Percentiles rank a stretch among this genome's conserved stretches.
Conservation (phyloP, 2,797 vertebrate species). For the Alosa sapidissima region DNA sequence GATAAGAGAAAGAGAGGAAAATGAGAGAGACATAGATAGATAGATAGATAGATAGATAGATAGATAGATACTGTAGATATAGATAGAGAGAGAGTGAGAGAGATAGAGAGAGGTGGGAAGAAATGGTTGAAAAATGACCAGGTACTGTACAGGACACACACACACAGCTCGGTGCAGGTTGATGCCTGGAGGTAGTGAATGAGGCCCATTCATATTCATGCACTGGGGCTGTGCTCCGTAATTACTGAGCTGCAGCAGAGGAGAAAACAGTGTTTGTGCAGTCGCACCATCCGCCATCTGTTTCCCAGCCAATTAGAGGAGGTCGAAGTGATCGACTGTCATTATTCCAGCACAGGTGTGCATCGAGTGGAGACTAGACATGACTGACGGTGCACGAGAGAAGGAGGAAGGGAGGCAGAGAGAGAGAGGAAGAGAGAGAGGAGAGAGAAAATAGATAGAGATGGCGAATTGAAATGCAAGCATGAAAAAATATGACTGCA, state of each 20-base stretch:
- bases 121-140: not conserved
- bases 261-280: constrained; percentile 25
- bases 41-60: not conserved
- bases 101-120: not conserved
- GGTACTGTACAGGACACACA: not conserved
- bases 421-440: not conserved
- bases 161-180: not conserved
- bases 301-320: constrained; percentile 41
- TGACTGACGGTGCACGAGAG: not conserved
- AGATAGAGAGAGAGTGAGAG: not conserved
- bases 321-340: constrained; percentile 15
- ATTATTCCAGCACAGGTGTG: constrained; percentile 32
- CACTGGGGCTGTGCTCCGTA: not conserved
- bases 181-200: not conserved
- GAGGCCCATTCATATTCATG: constrained; percentile 21
- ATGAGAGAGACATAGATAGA: not conserved
- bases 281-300: constrained; percentile 44
- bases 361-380: constrained; percentile 1
- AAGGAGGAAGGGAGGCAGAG: not conserved
- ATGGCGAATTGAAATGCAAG: not conserved
- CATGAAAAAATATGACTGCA: not conserved
- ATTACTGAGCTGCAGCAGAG: constrained; percentile 4
- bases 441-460: not conserved
- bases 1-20: not conserved
- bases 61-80: not conserved